Evolutionary conservation across 2,113 vertebrate species (phyloP).

Genomic region (Pluvianellus socialis): DNA sequence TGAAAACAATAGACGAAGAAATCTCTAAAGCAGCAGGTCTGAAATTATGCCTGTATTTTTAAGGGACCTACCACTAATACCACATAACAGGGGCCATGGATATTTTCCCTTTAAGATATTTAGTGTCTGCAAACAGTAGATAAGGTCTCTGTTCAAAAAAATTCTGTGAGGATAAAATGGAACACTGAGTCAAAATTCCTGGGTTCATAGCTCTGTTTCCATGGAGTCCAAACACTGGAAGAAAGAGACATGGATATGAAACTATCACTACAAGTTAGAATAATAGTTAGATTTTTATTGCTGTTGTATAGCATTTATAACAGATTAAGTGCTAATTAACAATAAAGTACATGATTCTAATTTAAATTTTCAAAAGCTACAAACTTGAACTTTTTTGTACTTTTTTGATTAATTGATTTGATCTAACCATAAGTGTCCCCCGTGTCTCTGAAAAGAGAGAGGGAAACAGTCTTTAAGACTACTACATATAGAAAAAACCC

Average conservation of each 20-base stretch:
- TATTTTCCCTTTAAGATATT: neutral
- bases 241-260: neutral
- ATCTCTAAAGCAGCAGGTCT: neutral
- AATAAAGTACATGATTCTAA: neutral
- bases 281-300: neutral
- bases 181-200: neutral
- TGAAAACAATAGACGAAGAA: neutral
- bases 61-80: neutral
- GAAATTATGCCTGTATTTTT: neutral
- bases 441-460: neutral
- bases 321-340: neutral
- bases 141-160: neutral
- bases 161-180: neutral
- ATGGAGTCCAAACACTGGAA: neutral
- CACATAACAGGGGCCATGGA: neutral
- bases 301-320: neutral
- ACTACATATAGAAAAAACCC: neutral
- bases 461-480: neutral
- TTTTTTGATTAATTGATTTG: neutral
- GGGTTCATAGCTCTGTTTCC: neutral
- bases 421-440: neutral
- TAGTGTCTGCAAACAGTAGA: neutral
- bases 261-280: neutral
- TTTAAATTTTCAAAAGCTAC: neutral
- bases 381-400: neutral